A percentile compares a stretch with the other conserved stretches of the same genome.
Evolutionary conservation across 1,140 invertebrate species (phyloP).

Genomic region (Acromyrmex heyeri): DNA sequence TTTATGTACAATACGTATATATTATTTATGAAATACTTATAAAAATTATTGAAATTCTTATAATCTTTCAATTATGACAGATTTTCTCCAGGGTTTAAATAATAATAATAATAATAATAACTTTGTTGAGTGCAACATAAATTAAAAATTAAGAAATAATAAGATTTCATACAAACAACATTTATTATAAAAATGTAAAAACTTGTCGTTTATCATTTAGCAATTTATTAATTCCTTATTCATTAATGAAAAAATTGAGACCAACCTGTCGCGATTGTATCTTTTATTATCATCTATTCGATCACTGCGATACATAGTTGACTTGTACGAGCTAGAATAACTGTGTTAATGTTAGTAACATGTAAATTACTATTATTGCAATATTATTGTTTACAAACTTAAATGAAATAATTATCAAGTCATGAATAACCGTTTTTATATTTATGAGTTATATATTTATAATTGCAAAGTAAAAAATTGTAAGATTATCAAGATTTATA

Average conservation of each 20-base stretch:
- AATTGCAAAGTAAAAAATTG: not conserved
- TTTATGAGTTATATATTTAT: not conserved
- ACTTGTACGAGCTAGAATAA: not conserved
- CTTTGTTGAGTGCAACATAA: no score
- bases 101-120: no score
- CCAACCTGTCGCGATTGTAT: not conserved
- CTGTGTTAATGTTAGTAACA: not conserved
- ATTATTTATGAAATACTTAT: not conserved
- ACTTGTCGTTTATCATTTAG: not conserved
- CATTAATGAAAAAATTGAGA: conserved; percentile 5
- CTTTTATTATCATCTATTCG: not conserved
- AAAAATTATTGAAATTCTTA: not conserved
- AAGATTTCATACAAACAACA: not conserved
- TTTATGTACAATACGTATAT: not conserved
- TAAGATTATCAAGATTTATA: not conserved
- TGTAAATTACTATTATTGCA: not conserved
- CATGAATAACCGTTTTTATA: not conserved
- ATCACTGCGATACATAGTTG: not conserved
- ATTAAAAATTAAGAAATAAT: not conserved
- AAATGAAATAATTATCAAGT: not conserved
- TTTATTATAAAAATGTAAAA: not conserved
- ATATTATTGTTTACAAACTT: not conserved
- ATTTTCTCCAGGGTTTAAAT: not conserved
- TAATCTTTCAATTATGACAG: not conserved
- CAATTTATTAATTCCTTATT: not conserved